Conservation (phyloP, 1,140 invertebrate genomes). For the Brachystomella parvula region DNA sequence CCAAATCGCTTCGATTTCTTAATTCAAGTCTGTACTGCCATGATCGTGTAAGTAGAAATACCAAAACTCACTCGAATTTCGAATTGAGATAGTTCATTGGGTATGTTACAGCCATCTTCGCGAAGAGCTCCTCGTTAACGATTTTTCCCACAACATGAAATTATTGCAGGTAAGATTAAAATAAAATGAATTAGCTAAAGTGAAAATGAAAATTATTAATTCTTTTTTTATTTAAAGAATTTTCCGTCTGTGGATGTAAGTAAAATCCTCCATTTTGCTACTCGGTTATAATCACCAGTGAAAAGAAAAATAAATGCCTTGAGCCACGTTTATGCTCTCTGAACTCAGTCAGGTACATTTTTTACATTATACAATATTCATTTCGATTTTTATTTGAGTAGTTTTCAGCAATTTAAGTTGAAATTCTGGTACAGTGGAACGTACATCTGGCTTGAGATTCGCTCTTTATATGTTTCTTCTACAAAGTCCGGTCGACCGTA, state of each 20-base stretch:
- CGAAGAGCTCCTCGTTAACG: conserved; percentile 68
- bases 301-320: neutral
- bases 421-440: conserved; percentile 3
- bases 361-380: no score
- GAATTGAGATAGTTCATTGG: neutral
- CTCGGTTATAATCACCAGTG: neutral
- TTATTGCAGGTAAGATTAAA: conserved; percentile 59
- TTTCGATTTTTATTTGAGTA: no score
- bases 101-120: conserved; percentile 59
- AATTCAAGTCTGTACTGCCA: conserved; percentile 85
- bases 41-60: conserved; percentile 75
- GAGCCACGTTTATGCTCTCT: no score
- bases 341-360: no score
- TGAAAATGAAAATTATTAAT: conserved; percentile 6
- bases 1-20: conserved; percentile 79
- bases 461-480: conserved; percentile 25
- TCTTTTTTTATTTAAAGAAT: conserved; percentile 24
- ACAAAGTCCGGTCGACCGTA: conserved; percentile 33
- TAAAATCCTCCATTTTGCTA: conserved; percentile 31
- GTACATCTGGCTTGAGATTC: conserved; percentile 18
- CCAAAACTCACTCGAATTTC: neutral
- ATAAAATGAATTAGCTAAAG: neutral
- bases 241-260: conserved; percentile 35
- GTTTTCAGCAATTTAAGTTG: no score
- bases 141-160: conserved; percentile 88